phyloP scores from a whole-genome alignment of 2,797 vertebrate genomes.

The Hippocampus kuda region DNA sequence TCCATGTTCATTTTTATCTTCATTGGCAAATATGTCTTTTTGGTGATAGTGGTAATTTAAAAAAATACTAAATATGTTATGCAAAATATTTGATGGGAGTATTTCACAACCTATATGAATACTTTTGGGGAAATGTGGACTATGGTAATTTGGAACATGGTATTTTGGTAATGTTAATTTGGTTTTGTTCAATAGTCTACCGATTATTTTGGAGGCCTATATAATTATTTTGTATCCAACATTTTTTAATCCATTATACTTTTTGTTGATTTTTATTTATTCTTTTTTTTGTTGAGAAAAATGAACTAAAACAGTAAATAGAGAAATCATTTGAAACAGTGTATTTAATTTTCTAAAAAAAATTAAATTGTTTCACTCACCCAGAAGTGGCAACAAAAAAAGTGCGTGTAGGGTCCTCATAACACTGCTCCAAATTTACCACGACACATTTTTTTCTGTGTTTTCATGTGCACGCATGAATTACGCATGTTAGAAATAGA shows the following conservation, averaged over 20 bases:
- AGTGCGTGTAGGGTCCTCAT: slow-evolving; percentile 43
- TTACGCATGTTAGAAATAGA: slow-evolving; percentile 49
- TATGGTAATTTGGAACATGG: not conserved
- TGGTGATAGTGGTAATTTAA: too few species aligned
- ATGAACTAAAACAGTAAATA: slow-evolving; percentile 9
- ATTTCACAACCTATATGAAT: not conserved
- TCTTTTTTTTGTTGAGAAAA: slow-evolving; percentile 27
- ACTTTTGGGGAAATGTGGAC: not conserved
- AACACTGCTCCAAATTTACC: slow-evolving; percentile 18
- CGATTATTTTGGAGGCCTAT: not conserved
- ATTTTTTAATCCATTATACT: not conserved
- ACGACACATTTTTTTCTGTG: not conserved
- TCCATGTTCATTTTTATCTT: not conserved
- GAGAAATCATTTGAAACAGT: not conserved
- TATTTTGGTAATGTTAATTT: not conserved
- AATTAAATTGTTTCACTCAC: slow-evolving; percentile 48
- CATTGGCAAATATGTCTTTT: not conserved
- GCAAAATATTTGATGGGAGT: not conserved
- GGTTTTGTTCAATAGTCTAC: too few species aligned
- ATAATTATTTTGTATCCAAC: not conserved
- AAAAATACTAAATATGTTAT: not conserved
- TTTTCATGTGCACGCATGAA: not conserved
- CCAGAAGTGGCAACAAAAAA: slow-evolving; percentile 43
- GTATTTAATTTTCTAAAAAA: not conserved
- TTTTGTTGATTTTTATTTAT: not conserved